Evolutionary conservation across 2,113 vertebrate species (phyloP).

Genomic region (Phyllostomus hastatus): DNA sequence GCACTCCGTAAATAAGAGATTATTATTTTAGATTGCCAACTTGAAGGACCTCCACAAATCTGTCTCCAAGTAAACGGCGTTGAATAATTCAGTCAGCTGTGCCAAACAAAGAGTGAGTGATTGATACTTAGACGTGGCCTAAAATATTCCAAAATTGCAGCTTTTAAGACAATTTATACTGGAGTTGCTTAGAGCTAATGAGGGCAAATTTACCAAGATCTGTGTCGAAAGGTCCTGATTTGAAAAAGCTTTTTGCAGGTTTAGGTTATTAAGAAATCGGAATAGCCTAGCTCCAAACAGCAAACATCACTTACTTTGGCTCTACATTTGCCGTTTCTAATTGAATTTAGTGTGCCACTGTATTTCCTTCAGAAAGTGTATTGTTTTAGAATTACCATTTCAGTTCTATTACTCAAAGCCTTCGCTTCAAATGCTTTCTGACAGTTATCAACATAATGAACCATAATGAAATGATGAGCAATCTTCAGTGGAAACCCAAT

Average conservation of each 20-base stretch:
- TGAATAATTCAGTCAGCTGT: constrained; percentile 75
- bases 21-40: constrained; percentile 59
- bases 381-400: constrained; percentile 88
- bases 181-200: constrained; percentile 62
- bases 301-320: constrained; percentile 74
- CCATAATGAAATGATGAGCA: constrained; percentile 88
- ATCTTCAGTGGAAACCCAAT: constrained; percentile 82
- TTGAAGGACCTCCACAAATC: constrained; percentile 60
- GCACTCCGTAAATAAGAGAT: constrained; percentile 63
- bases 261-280: constrained; percentile 72
- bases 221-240: constrained; percentile 58
- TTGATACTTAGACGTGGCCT: constrained; percentile 61
- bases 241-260: constrained; percentile 62
- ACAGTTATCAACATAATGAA: constrained; percentile 89
- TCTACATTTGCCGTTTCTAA: constrained; percentile 81
- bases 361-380: constrained; percentile 85
- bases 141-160: constrained; percentile 65
- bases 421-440: constrained; percentile 83
- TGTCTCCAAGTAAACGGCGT: constrained; percentile 67
- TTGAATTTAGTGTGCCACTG: constrained; percentile 80
- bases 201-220: constrained; percentile 68
- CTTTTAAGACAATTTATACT: constrained; percentile 66
- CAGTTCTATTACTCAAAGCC: constrained; percentile 84
- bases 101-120: constrained; percentile 69
- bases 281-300: constrained; percentile 61